Percentiles rank a stretch among this genome's conserved stretches.
Conservation (phyloP, 2,113 vertebrate species). For the Ictalurus punctatus region DNA sequence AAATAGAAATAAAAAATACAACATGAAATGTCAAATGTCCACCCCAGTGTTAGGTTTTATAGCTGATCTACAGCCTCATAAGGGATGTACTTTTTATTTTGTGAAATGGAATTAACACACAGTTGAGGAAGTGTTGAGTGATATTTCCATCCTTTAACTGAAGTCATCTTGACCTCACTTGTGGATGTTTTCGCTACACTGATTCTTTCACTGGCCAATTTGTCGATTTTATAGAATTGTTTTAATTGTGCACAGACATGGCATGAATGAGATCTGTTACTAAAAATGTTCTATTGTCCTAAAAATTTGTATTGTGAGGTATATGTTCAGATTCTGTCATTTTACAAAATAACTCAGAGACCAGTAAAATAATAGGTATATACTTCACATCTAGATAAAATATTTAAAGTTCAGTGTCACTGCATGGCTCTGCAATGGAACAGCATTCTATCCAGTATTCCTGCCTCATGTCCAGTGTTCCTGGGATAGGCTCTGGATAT, state of each 20-base stretch:
- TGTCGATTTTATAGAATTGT: not conserved
- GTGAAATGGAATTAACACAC: not conserved
- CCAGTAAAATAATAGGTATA: not conserved
- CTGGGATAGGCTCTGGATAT: not conserved
- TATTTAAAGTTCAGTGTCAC: not conserved
- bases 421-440: not conserved
- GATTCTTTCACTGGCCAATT: not conserved
- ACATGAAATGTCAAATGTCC: not conserved
- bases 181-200: not conserved
- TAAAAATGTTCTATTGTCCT: not conserved
- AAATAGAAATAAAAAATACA: not conserved
- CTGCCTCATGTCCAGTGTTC: not conserved
- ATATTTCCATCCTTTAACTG: conserved; percentile 30
- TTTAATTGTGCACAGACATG: not conserved
- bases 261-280: not conserved
- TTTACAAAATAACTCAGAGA: not conserved
- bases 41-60: not conserved
- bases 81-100: not conserved
- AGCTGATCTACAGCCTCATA: not conserved
- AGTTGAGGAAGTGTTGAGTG: conserved; percentile 15
- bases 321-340: not conserved
- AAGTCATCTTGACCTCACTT: not conserved
- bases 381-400: not conserved
- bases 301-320: not conserved
- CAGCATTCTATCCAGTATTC: not conserved